Evolutionary conservation across 2,113 vertebrate genomes (phyloP), one percentile per base, ranked within the genome.

Genomic region (Chaetodon trifascialis): DNA sequence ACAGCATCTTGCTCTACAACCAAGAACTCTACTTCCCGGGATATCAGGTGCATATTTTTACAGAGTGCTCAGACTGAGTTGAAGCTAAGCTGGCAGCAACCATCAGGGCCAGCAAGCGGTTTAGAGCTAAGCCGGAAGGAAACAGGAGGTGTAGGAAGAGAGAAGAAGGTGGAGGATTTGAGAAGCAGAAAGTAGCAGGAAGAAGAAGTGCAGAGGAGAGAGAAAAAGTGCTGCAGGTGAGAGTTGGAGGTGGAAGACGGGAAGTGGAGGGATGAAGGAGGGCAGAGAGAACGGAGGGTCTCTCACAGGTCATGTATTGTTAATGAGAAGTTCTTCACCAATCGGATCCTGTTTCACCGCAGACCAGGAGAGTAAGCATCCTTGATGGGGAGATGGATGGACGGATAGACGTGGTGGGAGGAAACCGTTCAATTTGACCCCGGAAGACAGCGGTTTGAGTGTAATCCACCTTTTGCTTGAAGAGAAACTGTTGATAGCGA

Each of bases 311-410:
- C 77, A 91, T 90, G 66, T 86, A 94, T 94, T 93, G 91, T 96
- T 95, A 94, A 95, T 94, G 88, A 92, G 86, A 85, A 80, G 54
- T 73, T 88, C 79, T 85, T 85, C 88, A 72, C 87, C 88, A 86
- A 86, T 91, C 81, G 88, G 91, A 83, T 93, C 89, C 49, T 73
- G 81, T 88, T 95, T 96, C 86, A 91, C 73, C 89, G 59, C 89
- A 62, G 55, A 85, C 46, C 34, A 51, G 82, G 36, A 73, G 59
- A 88, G 62, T 87, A 81, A 51, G 69, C 69, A 21, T 84, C 67
- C 42, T 54, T 64, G 88, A 86, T 86, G 84, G 82, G 75, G 76
- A 85, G 78, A 89, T 54, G 77, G 76, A 78, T 73, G 80, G 72
- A 75, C n/a, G 51, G 78, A 85, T 80, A 64, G 44, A 85, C 56